A percentile compares a stretch with the other conserved stretches of the same genome.
Evolutionary conservation across 53 echinoderm and acorn worm species (phyloP).

Genomic region (Holothuria scabra): DNA sequence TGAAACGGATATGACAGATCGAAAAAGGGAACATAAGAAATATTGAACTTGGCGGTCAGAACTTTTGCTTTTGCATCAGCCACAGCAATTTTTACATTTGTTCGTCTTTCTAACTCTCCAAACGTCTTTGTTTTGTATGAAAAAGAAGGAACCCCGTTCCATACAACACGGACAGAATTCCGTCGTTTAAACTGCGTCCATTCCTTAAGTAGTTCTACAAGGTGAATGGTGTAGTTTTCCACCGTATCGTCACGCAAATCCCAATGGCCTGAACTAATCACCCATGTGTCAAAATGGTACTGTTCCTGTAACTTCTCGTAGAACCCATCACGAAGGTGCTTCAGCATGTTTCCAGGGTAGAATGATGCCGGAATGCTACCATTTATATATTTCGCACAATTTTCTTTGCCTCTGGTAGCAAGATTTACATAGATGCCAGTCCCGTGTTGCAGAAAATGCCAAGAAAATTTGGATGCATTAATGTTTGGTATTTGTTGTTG

Average conservation of each 20-base stretch:
- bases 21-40: slow-evolving; percentile 25
- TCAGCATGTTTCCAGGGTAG: too few species aligned
- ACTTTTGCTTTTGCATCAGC: background rate
- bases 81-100: slow-evolving; percentile 27
- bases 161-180: background rate
- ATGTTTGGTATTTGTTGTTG: too few species aligned
- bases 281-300: slow-evolving; percentile 9
- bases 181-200: background rate
- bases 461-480: too few species aligned
- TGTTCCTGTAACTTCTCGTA: too few species aligned
- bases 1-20: slow-evolving; percentile 24
- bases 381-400: too few species aligned
- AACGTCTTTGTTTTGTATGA: slow-evolving; percentile 5
- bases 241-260: slow-evolving; percentile 22
- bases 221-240: background rate
- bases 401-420: too few species aligned
- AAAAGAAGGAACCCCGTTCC: slow-evolving; percentile 27
- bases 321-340: too few species aligned
- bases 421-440: too few species aligned
- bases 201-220: background rate
- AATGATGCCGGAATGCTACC: too few species aligned
- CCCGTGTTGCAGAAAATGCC: too few species aligned
- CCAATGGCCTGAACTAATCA: slow-evolving; percentile 32
- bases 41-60: background rate
- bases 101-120: slow-evolving; percentile 15